phyloP scores from a whole-genome alignment of 2,888 invertebrate genomes.

The Acleris emargana region DNA sequence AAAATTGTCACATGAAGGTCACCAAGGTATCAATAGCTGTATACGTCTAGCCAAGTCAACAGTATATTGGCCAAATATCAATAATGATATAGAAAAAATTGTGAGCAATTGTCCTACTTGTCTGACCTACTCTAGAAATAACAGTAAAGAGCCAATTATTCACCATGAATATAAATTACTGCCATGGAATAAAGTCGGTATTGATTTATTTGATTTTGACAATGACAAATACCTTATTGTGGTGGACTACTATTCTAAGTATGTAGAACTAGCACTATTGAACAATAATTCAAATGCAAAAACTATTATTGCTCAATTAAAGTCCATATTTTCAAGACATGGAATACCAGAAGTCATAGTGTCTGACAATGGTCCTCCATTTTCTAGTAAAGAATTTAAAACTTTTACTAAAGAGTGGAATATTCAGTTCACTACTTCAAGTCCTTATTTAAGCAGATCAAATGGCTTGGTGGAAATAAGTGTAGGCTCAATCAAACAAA shows the following conservation, averaged over 20 bases:
- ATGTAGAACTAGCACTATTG: slow-evolving; percentile 29
- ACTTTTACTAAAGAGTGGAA: slow-evolving; percentile 5
- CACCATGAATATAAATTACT: slow-evolving; percentile 29
- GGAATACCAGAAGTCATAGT: slow-evolving; percentile 22
- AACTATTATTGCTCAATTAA: slow-evolving; percentile 15
- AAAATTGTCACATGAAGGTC: slow-evolving; percentile 28
- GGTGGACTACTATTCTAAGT: slow-evolving; percentile 37
- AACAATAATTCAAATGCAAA: neutral
- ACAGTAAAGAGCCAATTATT: slow-evolving; percentile 17
- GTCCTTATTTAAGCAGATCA: slow-evolving; percentile 6
- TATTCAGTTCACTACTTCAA: neutral
- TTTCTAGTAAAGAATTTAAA: neutral
- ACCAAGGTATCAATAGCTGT: slow-evolving; percentile 31
- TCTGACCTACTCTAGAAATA: slow-evolving; percentile 14
- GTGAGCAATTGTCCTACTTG: slow-evolving; percentile 18
- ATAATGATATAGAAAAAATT: neutral
- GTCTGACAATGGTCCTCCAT: neutral
- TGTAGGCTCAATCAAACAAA: neutral
- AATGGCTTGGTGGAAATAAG: slow-evolving; percentile 3
- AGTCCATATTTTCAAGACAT: slow-evolving; percentile 37
- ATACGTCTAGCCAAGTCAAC: slow-evolving; percentile 22
- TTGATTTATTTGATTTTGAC: slow-evolving; percentile 38
- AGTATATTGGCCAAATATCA: slow-evolving; percentile 35
- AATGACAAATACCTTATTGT: slow-evolving; percentile 30
- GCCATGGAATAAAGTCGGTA: slow-evolving; percentile 30